Conservation (phyloP, 35 echinoderm and acorn worm species). For the Lytechinus pictus region DNA sequence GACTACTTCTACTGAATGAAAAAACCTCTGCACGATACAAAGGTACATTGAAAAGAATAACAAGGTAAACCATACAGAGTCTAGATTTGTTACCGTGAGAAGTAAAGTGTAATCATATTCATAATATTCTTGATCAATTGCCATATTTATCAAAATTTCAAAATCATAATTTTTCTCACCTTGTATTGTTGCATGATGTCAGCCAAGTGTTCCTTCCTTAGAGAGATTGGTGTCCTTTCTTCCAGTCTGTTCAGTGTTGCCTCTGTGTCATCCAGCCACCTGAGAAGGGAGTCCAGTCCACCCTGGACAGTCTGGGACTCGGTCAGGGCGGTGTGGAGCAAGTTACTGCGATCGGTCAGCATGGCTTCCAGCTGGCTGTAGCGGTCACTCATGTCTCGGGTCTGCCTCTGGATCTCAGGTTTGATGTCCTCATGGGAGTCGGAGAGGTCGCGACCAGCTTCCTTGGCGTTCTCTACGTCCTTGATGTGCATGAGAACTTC, state of each 20-base stretch:
- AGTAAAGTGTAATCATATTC: no score
- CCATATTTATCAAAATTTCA: no score
- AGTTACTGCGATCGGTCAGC: constrained; percentile 84
- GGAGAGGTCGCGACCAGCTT: constrained; percentile 79
- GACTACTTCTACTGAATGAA: no score
- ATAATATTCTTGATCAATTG: no score
- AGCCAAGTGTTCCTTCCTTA: constrained; percentile 70
- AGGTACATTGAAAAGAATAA: no score
- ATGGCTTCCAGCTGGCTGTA: constrained; percentile 88
- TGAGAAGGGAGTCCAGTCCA: constrained; percentile 75
- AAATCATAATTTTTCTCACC: constrained; percentile 24
- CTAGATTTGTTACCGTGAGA: no score
- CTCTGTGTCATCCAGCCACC: constrained; percentile 84
- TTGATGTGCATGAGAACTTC: constrained; percentile 89
- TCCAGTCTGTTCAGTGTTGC: constrained; percentile 75
- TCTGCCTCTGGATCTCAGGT: constrained; percentile 82
- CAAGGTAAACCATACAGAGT: no score
- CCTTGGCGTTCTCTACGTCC: constrained; percentile 81
- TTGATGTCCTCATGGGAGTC: constrained; percentile 92
- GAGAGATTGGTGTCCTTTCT: constrained; percentile 70
- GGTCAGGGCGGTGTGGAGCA: constrained; percentile 87
- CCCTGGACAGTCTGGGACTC: constrained; percentile 85
- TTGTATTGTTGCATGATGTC: constrained; percentile 90
- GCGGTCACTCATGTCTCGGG: constrained; percentile 83
- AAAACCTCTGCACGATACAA: no score